Evolutionary conservation across 1,140 invertebrate genomes (phyloP).

Genomic region (Akabosia matsudoensis): DNA sequence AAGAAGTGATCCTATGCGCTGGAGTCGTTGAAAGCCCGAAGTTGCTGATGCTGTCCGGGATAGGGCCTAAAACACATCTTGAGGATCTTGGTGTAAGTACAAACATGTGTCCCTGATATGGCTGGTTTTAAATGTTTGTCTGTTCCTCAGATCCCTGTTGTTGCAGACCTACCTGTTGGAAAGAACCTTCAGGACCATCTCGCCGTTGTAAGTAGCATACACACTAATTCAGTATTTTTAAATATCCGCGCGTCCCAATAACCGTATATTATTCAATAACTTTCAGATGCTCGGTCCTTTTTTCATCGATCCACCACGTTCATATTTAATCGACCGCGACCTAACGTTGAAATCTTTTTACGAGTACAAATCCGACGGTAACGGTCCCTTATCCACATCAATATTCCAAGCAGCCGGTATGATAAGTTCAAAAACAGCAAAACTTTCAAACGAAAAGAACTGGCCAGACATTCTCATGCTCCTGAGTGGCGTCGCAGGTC

Average conservation of each 20-base stretch:
- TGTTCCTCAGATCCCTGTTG: neutral
- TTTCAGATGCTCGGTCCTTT: conserved; percentile 18
- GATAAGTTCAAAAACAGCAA: neutral
- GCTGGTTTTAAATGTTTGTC: neutral
- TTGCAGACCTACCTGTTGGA: conserved; percentile 16
- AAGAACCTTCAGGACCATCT: conserved; percentile 31
- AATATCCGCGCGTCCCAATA: too few species aligned
- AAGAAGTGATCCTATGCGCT: conserved; percentile 17
- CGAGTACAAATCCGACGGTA: conserved; percentile 25
- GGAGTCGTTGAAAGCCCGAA: conserved; percentile 9
- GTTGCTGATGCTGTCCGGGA: conserved; percentile 26
- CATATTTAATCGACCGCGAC: conserved; percentile 12
- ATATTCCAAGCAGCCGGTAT: conserved; percentile 23
- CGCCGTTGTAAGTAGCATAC: too few species aligned
- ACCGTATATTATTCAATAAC: too few species aligned
- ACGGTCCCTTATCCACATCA: conserved; percentile 15
- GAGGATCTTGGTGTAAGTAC: conserved; percentile 32
- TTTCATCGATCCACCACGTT: conserved; percentile 23
- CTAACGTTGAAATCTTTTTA: conserved; percentile 19
- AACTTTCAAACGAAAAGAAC: neutral
- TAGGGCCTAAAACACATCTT: conserved; percentile 20
- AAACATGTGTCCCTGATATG: neutral
- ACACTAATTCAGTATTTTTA: too few species aligned
- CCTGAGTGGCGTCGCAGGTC: conserved; percentile 24
- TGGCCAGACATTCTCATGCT: conserved; percentile 34